Conservation (phyloP, 2,797 vertebrate genomes). For the Numenius phaeopus region DNA sequence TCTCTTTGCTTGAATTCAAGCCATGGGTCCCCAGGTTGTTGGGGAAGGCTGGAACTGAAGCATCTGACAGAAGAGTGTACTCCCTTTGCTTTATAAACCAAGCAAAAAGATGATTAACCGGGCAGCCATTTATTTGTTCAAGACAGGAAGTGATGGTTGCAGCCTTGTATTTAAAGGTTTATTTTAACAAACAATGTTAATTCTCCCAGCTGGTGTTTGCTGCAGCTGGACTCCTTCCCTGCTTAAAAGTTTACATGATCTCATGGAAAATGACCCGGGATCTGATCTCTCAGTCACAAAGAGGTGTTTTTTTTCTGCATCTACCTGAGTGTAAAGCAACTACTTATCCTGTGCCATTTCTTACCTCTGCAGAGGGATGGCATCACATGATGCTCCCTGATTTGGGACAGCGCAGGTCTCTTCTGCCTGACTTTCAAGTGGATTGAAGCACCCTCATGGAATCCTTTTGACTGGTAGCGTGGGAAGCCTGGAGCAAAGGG, state of each 20-base stretch:
- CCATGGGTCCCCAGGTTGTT: background rate
- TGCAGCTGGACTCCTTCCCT: constrained; percentile 15
- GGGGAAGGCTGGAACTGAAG: background rate
- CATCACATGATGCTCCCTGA: background rate
- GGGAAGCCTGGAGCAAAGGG: background rate
- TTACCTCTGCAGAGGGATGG: background rate
- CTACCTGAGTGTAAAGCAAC: background rate
- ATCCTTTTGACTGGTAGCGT: background rate
- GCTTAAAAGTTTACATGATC: background rate
- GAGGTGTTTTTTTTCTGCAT: background rate
- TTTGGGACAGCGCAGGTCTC: background rate
- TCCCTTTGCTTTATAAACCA: constrained; percentile 19
- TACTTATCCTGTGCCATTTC: background rate
- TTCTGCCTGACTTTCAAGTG: background rate
- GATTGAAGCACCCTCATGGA: background rate
- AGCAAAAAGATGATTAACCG: background rate
- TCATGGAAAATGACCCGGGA: background rate
- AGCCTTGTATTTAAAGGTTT: constrained; percentile 39
- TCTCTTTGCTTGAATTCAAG: background rate
- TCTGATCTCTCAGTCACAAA: background rate
- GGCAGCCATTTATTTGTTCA: background rate
- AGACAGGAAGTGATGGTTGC: constrained; percentile 19
- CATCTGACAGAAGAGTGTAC: background rate
- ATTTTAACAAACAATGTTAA: constrained; percentile 51
- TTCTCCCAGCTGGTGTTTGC: constrained; percentile 47